phyloP scores from a whole-genome alignment of 2,888 invertebrate species.

The Carpatolechia fugitivella region DNA sequence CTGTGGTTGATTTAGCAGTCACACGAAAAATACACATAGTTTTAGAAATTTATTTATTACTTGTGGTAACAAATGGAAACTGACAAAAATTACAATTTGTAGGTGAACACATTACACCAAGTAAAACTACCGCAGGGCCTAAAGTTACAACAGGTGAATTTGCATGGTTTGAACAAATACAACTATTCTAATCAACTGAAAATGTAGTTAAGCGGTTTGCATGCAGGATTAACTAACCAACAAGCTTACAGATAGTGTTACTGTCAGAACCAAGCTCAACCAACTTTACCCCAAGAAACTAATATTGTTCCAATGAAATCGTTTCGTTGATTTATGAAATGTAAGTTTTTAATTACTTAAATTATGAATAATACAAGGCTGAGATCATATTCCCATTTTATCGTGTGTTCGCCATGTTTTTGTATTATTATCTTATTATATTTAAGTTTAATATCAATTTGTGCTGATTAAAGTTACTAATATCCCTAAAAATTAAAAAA shows the following conservation, averaged over 20 bases:
- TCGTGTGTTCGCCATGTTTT: too few species aligned
- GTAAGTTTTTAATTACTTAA: too few species aligned
- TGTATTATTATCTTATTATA: too few species aligned
- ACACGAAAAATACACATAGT: background rate
- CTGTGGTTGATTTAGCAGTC: background rate
- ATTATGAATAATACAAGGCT: too few species aligned
- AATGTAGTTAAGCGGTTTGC: background rate
- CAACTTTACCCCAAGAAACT: too few species aligned
- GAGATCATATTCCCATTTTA: too few species aligned
- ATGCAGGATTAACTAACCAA: conserved; percentile 3
- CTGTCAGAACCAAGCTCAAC: too few species aligned
- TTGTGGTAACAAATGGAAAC: conserved; percentile 15
- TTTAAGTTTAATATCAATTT: too few species aligned
- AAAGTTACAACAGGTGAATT: conserved; percentile 72
- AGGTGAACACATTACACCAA: conserved; percentile 73
- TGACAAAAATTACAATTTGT: conserved; percentile 41
- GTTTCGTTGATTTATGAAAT: too few species aligned
- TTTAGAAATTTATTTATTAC: background rate
- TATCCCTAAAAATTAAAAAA: too few species aligned
- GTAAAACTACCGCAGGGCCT: conserved; percentile 72
- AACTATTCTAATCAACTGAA: background rate
- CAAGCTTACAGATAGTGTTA: background rate
- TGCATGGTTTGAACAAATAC: conserved; percentile 17
- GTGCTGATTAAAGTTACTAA: too few species aligned
- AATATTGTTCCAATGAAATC: too few species aligned